Base-by-base conservation (phyloP, 1,140 invertebrate species). In the Cephus cinctus region DNA sequence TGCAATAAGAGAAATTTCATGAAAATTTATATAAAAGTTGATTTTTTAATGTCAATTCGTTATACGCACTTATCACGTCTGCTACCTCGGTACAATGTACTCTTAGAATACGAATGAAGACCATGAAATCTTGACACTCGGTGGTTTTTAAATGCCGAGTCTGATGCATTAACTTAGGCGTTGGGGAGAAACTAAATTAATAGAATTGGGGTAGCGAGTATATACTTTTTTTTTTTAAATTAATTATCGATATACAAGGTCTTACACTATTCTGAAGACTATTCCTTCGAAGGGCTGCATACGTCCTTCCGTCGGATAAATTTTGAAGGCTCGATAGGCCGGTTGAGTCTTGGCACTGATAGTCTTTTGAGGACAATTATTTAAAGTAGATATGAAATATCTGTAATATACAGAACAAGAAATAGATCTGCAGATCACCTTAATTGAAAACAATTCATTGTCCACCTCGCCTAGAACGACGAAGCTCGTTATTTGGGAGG, bases 231-330 rank as follows among this genome's bases (percentile, higher is more conserved):
- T 32, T 47, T 27, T 34, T n/a, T n/a, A n/a, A n/a, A n/a, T n/a
- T n/a, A n/a, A n/a, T n/a, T n/a, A n/a, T n/a, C n/a, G n/a, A n/a
- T n/a, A n/a, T n/a, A n/a, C n/a, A n/a, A n/a, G n/a, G 5, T 43
- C 55, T 56, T 43, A 67, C 67, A 43, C 51, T 5, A 70, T 49
- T 22, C 56, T 55, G 16, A 69, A 61, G 18, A 61, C 52, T 5
- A 50, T 49, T 15, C 55, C 50, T 52, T 70, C 60, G 16, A 69
- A 69, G 2, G 67, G 59, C n/a, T 45, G 52, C 34, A 70, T 49
- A 12, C 47, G 48, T 8, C 64, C 66, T 52, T 69, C 61, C 1
- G 38, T 15, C 2, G 67, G 66, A 14, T 45, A 19, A 21, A 70
- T 54, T 8, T 54, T 35, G 16, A 70, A 69, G n/a, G 36, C 55